Evolutionary conservation across 2,113 vertebrate genomes (phyloP), one percentile per base, ranked within the genome.

Genomic region (Actinemys pallida): DNA sequence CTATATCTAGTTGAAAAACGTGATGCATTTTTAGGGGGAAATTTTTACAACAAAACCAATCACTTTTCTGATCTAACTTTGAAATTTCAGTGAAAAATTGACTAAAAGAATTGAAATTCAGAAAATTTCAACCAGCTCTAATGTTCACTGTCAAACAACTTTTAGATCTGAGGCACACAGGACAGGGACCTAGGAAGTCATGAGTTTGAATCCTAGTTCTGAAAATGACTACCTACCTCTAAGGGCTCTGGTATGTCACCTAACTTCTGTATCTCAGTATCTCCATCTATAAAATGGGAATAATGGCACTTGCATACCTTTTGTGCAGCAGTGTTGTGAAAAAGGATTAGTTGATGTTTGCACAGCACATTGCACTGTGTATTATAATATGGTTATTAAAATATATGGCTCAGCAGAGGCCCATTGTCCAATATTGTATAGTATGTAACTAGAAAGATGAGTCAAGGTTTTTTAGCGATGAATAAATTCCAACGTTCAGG

Each of bases 291-390:
- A 84, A 94, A 92, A 75, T 54, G 65, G 42, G 13, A 89, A 54
- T 93, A 72, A 84, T 57, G 81, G 35, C 50, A 85, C 81, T 20
- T 80, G 53, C 85, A 95, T 86, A 45, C 75, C 57, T 94, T 31
- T 81, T 85, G 0, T 81, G 85, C 50, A 85, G 42, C 10, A 90
- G 10, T 91, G 13, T 75, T 62, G 35, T 76, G 35, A 56, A 86
- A 69, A 88, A 1, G 81, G 54, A 81, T 89, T 84, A 89, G 47
- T 89, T 96, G 93, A 69, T 82, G 69, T 92, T 88, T 96, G 59
- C 50, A 88, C 79, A 90, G 53, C 45, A 86, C 42, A 57, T 89
- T 91, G 39, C 39, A 47, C 17, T 25, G 47, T 49, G 31, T 69
- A 81, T 88, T 65, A 69, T 65, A n/a, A 19, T 24, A 65, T 52